Evolutionary conservation across 2,113 vertebrate species (phyloP).

Genomic region (Pyxicephalus adspersus): DNA sequence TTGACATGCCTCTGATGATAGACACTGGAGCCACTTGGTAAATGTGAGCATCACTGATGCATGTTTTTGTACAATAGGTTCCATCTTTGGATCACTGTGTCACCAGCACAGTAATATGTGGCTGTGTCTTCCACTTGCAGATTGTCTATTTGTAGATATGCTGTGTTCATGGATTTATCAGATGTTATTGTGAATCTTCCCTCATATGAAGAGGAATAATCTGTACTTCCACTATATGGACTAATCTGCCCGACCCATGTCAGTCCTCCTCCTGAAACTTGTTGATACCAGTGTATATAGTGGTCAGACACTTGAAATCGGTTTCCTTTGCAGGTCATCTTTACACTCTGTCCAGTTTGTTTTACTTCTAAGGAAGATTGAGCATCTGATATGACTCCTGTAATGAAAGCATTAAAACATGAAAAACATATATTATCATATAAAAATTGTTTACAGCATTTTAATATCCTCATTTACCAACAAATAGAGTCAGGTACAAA

Average conservation of each 20-base stretch:
- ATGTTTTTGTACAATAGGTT: neutral
- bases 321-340: conserved; percentile 42
- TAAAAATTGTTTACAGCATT: neutral
- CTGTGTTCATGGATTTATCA: conserved; percentile 15
- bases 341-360: neutral
- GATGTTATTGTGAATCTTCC: conserved; percentile 12
- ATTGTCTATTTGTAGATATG: neutral
- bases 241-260: conserved; percentile 34
- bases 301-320: conserved; percentile 4
- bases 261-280: conserved; percentile 25
- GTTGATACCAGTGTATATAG: conserved; percentile 10
- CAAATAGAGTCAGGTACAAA: neutral
- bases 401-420: neutral
- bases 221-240: conserved; percentile 58
- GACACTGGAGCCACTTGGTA: too few relatives aligned
- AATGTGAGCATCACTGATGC: too few relatives aligned
- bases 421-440: neutral
- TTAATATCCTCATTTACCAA: neutral
- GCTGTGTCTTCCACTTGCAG: too few relatives aligned
- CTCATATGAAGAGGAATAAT: neutral
- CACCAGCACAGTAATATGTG: neutral
- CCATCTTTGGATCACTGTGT: neutral
- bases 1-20: too few relatives aligned
- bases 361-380: conserved; percentile 5
- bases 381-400: neutral